Percentiles rank a stretch among this genome's conserved stretches.
phyloP scores from a whole-genome alignment of 2,113 vertebrate species.

The Tupaia chinensis region DNA sequence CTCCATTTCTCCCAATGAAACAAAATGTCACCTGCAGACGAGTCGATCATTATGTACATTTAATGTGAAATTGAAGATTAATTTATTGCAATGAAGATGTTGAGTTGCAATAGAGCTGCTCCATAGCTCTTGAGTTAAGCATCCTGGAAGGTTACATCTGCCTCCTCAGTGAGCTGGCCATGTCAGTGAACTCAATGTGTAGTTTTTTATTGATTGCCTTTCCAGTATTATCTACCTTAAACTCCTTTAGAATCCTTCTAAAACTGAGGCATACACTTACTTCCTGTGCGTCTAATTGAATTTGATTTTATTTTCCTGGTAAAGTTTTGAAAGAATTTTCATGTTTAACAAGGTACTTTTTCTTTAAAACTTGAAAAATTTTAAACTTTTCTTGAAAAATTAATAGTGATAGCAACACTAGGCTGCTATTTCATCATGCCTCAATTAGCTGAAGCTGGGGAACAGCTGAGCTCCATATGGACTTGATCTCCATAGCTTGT shows the following conservation, averaged over 20 bases:
- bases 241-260: neutral
- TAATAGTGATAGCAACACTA: neutral
- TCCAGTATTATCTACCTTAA: neutral
- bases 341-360: neutral
- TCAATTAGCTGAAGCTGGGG: neutral
- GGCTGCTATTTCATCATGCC: neutral
- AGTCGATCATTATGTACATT: neutral
- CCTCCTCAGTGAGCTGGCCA: neutral
- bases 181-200: neutral
- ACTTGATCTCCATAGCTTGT: neutral
- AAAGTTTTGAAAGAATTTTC: neutral
- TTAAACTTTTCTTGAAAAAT: constrained; percentile 18
- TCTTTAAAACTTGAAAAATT: neutral
- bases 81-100: neutral
- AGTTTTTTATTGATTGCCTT: neutral
- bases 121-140: neutral
- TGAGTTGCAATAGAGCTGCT: neutral
- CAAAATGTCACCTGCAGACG: neutral
- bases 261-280: neutral
- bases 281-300: neutral
- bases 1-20: neutral
- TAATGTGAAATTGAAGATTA: neutral
- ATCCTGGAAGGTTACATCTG: neutral
- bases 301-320: neutral
- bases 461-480: neutral